Conservation (phyloP, 92 coral and sea anemone genomes). For the Porites rus region DNA sequence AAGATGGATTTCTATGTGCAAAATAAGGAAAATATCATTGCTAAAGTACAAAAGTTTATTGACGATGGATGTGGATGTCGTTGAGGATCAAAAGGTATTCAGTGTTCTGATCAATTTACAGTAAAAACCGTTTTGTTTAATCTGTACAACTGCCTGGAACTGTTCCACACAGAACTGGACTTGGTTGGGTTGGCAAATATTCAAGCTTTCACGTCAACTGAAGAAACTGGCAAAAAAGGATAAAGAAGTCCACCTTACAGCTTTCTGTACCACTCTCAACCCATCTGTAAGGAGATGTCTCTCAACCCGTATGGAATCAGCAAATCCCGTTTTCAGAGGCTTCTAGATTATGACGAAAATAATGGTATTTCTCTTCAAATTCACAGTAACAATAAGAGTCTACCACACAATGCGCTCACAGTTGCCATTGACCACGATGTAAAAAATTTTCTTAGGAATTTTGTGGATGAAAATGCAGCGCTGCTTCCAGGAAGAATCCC, state of each 20-base stretch:
- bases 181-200: conserved; percentile 34
- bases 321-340: no score
- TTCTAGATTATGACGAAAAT: no score
- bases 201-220: conserved; percentile 16
- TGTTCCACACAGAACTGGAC: conserved; percentile 28
- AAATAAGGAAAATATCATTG: no score
- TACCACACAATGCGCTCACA: conserved; percentile 27
- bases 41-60: no score
- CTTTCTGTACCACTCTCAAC: neutral
- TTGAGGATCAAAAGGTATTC: no score
- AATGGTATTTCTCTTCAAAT: conserved; percentile 7
- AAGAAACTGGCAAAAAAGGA: conserved; percentile 20
- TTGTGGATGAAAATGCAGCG: conserved; percentile 34
- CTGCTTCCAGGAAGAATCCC: conserved; percentile 42
- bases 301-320: no score
- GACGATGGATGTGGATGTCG: no score
- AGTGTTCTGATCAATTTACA: no score
- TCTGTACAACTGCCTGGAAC: neutral
- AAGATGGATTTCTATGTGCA: no score
- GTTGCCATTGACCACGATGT: conserved; percentile 13
- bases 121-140: no score
- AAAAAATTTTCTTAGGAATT: neutral
- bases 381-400: conserved; percentile 36
- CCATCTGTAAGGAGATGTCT: no score
- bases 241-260: no score